Base-by-base conservation (phyloP, 2,113 vertebrate species). In the Octodon degus region DNA sequence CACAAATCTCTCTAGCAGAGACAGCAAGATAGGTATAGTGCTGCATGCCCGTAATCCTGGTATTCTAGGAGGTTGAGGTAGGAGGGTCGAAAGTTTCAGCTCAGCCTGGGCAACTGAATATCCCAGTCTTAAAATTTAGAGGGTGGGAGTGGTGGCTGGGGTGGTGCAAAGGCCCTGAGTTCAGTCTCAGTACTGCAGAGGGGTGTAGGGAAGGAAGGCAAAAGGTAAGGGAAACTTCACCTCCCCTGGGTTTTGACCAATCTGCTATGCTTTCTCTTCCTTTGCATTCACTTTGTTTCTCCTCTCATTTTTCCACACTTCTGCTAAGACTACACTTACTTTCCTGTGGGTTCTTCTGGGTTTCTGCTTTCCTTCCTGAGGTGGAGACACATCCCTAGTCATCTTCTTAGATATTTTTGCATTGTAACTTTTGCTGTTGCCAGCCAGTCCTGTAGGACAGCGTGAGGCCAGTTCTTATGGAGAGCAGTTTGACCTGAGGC, bases 261-360 rank as follows among this genome's bases (percentile, higher is more conserved):
- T 60, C 89, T 80, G 4, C 19, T 43, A 1, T 22, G 19, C 53
- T 25, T 72, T 91, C 34, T 55, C 43, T 76, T 25, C n/a, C 11
- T n/a, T 89, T 82, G 65, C 72, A 79, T 89, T 72, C 60, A 40
- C 22, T 43, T 58, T 81, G 50, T 76, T 90, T 87, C 37, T 92
- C 7, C 70, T 83, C 89, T 90, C 27, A 63, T 60, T 10, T 90
- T 85, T 77, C 25, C 34, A 50, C 58, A 11, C 40, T 93, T 53
- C 40, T 70, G 0, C n/a, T 90, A 58, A 90, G 32, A 70, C 50
- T 30, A 63, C n/a, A 60, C 22, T 93, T 79, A 30, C 40, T 86
- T 74, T 95, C 7, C 24, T 84, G 10, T 83, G n/a, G 2, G 34
- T 19, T 62, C 37, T 58, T 60, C n/a, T 83, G 40, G 27, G 10